Conservation (phyloP, 1,140 invertebrate genomes). For the Drosophila bocki region DNA sequence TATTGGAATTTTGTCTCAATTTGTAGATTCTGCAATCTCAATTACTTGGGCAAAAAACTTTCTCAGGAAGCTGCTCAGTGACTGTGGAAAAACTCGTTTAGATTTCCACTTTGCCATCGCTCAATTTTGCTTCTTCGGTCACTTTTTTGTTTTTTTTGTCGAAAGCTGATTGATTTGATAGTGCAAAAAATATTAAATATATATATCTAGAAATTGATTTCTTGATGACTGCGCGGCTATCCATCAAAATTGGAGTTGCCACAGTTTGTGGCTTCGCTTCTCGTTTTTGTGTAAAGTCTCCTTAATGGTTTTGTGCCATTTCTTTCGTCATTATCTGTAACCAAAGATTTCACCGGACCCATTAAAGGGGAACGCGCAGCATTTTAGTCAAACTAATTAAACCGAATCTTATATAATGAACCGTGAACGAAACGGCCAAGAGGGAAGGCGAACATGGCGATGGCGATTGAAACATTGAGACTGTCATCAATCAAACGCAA, state of each 20-base stretch:
- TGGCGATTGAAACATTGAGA: conserved; percentile 53
- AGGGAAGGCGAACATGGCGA: conserved; percentile 25
- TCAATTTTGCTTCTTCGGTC: conserved; percentile 16
- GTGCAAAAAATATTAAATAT: conserved; percentile 34
- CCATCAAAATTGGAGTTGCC: conserved; percentile 51
- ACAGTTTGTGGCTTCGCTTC: conserved; percentile 17
- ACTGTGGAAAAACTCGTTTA: conserved; percentile 50
- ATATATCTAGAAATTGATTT: conserved; percentile 47
- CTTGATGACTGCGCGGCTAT: conserved; percentile 37
- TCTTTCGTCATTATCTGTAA: conserved; percentile 61
- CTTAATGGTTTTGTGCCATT: conserved; percentile 68
- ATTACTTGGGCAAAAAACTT: conserved; percentile 53
- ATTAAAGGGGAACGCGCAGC: conserved; percentile 59
- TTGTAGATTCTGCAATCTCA: conserved; percentile 53
- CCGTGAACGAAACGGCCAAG: conserved; percentile 47
- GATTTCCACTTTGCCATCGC: conserved; percentile 34
- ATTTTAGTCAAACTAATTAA: conserved; percentile 70
- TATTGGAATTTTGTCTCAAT: conserved; percentile 49
- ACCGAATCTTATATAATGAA: conserved; percentile 73
- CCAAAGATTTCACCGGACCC: conserved; percentile 65
- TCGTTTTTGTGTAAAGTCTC: conserved; percentile 41
- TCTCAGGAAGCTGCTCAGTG: conserved; percentile 45
- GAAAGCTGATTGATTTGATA: conserved; percentile 42
- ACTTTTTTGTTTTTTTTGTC: conserved; percentile 5
- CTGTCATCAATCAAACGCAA: conserved; percentile 73